Conservation (phyloP, 2,888 invertebrate genomes). For the Hypena proboscidalis region DNA sequence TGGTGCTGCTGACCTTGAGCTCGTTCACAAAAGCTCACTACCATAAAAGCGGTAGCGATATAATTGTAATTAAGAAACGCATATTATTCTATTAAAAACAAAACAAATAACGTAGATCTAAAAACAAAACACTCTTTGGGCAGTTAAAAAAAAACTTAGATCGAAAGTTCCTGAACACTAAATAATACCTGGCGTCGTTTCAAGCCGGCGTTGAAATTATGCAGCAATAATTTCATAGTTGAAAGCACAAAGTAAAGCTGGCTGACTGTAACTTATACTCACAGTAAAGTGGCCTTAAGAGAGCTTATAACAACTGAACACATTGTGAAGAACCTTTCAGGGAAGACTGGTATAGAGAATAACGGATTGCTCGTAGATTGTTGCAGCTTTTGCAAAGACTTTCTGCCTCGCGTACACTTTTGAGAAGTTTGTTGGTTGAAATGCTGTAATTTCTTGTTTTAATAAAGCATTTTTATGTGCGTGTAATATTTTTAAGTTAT, state of each 20-base stretch:
- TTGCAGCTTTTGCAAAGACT: conserved; percentile 17
- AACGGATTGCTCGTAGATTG: conserved; percentile 36
- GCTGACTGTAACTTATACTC: conserved; percentile 49
- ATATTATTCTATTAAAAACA: no score
- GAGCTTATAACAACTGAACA: conserved; percentile 56
- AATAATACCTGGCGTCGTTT: conserved; percentile 43
- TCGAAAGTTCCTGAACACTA: conserved; percentile 36
- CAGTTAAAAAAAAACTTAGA: conserved; percentile 14
- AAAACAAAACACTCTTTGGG: conserved; percentile 11
- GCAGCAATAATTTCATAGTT: conserved; percentile 58
- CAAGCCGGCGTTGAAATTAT: conserved; percentile 49
- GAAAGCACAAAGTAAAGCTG: conserved; percentile 53
- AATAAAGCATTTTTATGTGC: no score
- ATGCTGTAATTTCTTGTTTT: neutral
- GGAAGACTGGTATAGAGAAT: conserved; percentile 39
- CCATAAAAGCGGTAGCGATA: no score
- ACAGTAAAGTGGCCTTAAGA: conserved; percentile 56
- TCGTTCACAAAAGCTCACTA: no score
- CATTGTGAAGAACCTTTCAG: conserved; percentile 47
- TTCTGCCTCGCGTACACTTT: conserved; percentile 24
- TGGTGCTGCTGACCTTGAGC: no score
- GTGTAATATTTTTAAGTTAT: no score
- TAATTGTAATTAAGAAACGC: no score
- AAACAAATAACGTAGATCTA: neutral
- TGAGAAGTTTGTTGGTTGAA: conserved; percentile 21